Base-by-base conservation (phyloP, 2,888 invertebrate genomes). In the Biston betularia region DNA sequence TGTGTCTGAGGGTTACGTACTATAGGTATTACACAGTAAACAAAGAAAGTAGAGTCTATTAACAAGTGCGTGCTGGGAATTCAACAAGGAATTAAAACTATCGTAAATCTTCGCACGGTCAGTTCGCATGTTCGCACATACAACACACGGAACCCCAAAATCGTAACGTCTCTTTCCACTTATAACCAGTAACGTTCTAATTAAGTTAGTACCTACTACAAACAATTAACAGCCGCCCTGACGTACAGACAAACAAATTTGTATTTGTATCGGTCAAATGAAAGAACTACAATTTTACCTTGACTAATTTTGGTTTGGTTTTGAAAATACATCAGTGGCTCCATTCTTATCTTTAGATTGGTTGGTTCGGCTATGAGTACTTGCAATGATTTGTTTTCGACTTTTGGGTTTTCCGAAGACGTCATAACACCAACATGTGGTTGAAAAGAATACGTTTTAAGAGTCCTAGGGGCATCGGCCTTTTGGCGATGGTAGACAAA, bases 161-260 rank as follows among this genome's bases (percentile, higher is more conserved):
- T 14, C 66, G 34, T 61, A 71, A 79, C 76, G 72, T 76, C 79
- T 80, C 58, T 63, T 63, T 73, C 59, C 55, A 60, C 60, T 55
- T 35, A 56, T 55, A 60, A 49, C 49, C 34, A 62, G 57, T 55
- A 33, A 52, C 50, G 24, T 57, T 42, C 78, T 82, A 82, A 83
- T 79, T 75, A 12, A 78, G 71, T 83, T 83, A 82, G 82, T 71
- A 66, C 78, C 77, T 79, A 70, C 71, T 79, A 67, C 71, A 69
- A 35, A 11, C 64, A 76, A 80, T 80, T 81, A 79, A 75, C 79
- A 50, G 56, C 65, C 53, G 8, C 12, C 45, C 55, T 7, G 33
- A 38, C 46, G 24, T 12, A 38, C 14, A 24, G 6, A 50, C 6
- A 10, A 6, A 12, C 12, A 5, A 48, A 15, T 15, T 48, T 44